Evolutionary conservation across 2,797 vertebrate species (phyloP).

Genomic region (Cirrhinus mrigala): DNA sequence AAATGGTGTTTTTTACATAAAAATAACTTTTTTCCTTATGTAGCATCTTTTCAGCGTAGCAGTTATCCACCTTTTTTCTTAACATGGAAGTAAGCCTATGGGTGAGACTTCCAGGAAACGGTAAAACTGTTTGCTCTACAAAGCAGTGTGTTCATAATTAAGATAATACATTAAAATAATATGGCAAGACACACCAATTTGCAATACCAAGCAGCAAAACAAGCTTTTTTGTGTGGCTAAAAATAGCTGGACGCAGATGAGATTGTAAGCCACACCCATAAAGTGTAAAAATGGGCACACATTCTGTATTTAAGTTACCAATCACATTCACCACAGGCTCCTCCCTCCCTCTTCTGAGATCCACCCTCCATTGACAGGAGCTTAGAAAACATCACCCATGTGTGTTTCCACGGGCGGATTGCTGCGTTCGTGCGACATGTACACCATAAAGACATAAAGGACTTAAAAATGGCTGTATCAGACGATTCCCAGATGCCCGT

Average conservation of each 20-base stretch:
- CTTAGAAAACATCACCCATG: not conserved
- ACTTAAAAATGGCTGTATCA: not conserved
- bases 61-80: too few species aligned
- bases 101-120: too few species aligned
- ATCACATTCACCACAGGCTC: not conserved
- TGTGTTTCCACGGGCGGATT: not conserved
- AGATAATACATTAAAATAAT: too few species aligned
- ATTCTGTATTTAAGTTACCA: not conserved
- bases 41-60: not conserved
- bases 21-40: not conserved
- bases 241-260: too few species aligned
- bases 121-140: too few species aligned
- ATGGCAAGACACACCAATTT: too few species aligned
- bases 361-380: not conserved
- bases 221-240: too few species aligned
- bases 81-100: too few species aligned
- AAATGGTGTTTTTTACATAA: not conserved
- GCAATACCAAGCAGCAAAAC: too few species aligned
- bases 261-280: too few species aligned
- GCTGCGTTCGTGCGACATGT: not conserved
- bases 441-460: slow-evolving; percentile 2
- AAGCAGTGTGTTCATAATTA: too few species aligned
- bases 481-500: slow-evolving; percentile 27
- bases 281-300: too few species aligned
- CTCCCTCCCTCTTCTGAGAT: not conserved